Percentiles rank a stretch among this genome's conserved stretches.
phyloP scores from a whole-genome alignment of 2,888 invertebrate genomes.

The Drosophila subsilvestris region DNA sequence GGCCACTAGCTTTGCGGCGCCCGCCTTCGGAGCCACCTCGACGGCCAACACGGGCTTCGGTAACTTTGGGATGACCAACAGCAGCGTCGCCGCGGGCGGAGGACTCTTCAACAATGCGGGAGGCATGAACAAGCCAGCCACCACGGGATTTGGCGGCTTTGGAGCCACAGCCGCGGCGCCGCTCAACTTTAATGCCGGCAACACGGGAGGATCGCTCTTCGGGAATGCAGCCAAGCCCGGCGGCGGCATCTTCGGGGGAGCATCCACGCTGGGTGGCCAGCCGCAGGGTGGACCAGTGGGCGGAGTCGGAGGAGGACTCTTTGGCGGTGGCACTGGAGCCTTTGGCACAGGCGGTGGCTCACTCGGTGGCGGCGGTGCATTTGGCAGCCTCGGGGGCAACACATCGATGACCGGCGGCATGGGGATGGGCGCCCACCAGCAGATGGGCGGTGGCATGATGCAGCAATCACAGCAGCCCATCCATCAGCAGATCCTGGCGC shows the following conservation, averaged over 20 bases:
- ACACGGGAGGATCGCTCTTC: conserved; percentile 84
- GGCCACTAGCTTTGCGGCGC: conserved; percentile 83
- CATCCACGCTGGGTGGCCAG: conserved; percentile 49
- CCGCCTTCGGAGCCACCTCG: conserved; percentile 82
- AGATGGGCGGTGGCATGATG: conserved; percentile 16
- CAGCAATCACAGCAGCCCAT: conserved; percentile 82
- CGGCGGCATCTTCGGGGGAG: conserved; percentile 84
- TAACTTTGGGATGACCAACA: conserved; percentile 75
- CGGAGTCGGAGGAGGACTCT: conserved; percentile 80
- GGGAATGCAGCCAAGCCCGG: conserved; percentile 84
- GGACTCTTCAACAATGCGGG: conserved; percentile 80
- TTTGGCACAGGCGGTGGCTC: conserved; percentile 72
- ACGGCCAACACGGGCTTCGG: conserved; percentile 79
- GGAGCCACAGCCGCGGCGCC: conserved; percentile 82
- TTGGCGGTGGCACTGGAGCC: conserved; percentile 82
- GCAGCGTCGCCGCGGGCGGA: conserved; percentile 65
- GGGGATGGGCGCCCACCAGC: conserved; percentile 30
- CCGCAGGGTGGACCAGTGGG: conserved; percentile 28
- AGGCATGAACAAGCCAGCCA: conserved; percentile 83
- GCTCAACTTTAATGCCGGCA: conserved; percentile 82
- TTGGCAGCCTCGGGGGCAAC: conserved; percentile 62
- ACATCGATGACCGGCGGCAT: conserved; percentile 54
- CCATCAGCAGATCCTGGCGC: conserved; percentile 90
- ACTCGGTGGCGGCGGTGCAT: conserved; percentile 50
- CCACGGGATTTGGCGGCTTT: conserved; percentile 86